Evolutionary conservation across 1,140 invertebrate genomes (phyloP), one percentile per base, ranked within the genome.

Genomic region (Geopemphigus sp.): DNA sequence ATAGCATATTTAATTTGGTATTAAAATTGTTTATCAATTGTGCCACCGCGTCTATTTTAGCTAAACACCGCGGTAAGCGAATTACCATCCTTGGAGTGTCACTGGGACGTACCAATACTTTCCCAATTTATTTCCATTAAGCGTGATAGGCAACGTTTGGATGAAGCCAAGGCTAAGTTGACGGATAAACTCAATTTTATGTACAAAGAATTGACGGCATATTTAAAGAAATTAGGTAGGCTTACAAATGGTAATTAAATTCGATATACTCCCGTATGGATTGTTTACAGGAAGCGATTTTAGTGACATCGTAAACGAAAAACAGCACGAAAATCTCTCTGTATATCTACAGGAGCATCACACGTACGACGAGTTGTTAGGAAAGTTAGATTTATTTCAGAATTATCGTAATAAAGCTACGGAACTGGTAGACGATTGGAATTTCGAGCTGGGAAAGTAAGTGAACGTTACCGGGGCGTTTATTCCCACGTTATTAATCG

Each of bases 21-120:
- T 39, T 3, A 39, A 39, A 39, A 39, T 19, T 29, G 6, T 14
- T 63, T 63, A 32, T 19, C 32, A 24, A 24, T n/a, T 56, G 22
- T 56, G 8, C 26, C 17, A n/a, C 19, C 15, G 26, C 26, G 32
- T 17, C 80, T 86, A 0, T 83, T 86, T 0, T 83, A 86, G 56
- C 87, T 89, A 39, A 84, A 85, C 0, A 83, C 84, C 32, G 83
- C 87, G 11, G 86, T 83, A 1, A 84, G 85, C 19, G 83, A 86
- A 26, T 83, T 89, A 61, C 85, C 86, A 50, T 81, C 87, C 1
- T 81, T 89, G 54, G 87, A 88, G 63, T 85, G 85, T 4, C 86
- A 85, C 82, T 82, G 86, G 22, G 84, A 85, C 82, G 63, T 83
- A 12, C 80, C 82, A 0, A 81, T 66, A 53, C 24, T 14, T 12